phyloP scores from a whole-genome alignment of 2,797 vertebrate species.

The Rhinoraja longicauda region DNA sequence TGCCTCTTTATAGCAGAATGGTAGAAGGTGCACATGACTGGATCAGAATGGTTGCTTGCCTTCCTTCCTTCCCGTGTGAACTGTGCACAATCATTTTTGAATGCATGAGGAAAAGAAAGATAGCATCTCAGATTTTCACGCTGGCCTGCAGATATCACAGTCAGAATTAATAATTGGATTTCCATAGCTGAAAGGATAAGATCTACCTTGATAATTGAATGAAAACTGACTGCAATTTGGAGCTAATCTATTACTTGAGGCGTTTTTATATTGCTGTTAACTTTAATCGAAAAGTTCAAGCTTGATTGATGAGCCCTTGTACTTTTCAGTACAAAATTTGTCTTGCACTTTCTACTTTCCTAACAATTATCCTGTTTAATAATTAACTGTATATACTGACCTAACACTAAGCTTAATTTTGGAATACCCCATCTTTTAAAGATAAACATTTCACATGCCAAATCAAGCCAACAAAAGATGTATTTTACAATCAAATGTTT shows the following conservation, averaged over 20 bases:
- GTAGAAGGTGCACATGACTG: constrained; percentile 17
- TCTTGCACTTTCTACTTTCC: background rate
- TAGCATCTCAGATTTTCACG: background rate
- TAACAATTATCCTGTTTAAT: background rate
- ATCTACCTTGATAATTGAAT: background rate
- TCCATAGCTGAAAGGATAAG: constrained; percentile 1
- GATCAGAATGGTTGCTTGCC: constrained; percentile 5
- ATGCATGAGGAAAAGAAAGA: constrained; percentile 6
- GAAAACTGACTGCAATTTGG: background rate
- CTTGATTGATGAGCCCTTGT: background rate
- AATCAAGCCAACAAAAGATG: background rate
- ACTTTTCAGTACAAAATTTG: background rate
- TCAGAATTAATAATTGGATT: constrained; percentile 29
- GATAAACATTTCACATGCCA: background rate
- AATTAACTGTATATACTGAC: background rate
- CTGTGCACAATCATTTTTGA: constrained; percentile 6
- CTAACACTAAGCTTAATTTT: background rate
- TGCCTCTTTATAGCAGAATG: background rate
- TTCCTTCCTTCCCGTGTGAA: constrained; percentile 7
- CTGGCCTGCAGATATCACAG: background rate
- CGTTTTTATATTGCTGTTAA: background rate
- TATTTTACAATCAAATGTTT: background rate
- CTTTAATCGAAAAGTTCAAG: background rate
- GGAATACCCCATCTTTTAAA: background rate
- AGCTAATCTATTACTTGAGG: background rate